Percentiles rank a stretch among this genome's conserved stretches.
Evolutionary conservation across 2,797 vertebrate species (phyloP).

Genomic region (Gouania willdenowi): DNA sequence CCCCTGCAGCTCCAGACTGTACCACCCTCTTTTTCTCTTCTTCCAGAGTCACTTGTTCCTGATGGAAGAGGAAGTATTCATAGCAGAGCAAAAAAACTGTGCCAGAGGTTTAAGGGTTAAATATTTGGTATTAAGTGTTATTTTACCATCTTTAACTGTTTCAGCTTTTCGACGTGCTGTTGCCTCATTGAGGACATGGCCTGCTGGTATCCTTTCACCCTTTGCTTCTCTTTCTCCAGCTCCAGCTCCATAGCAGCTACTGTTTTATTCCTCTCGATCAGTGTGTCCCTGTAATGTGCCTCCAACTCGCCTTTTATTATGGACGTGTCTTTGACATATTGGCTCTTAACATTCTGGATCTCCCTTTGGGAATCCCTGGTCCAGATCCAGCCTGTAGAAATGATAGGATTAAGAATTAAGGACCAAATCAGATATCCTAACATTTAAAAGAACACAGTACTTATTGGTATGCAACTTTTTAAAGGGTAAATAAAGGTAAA

Average conservation of each 20-base stretch:
- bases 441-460: too few relatives aligned
- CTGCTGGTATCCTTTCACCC: constrained; percentile 84
- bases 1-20: constrained; percentile 69
- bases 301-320: constrained; percentile 82
- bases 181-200: constrained; percentile 88
- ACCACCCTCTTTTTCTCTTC: constrained; percentile 74
- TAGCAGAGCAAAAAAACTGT: background rate
- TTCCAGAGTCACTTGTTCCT: constrained; percentile 80
- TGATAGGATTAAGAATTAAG: background rate
- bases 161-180: constrained; percentile 85
- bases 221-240: constrained; percentile 89
- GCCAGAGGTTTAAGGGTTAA: background rate
- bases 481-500: too few relatives aligned
- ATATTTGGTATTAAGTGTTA: too few relatives aligned
- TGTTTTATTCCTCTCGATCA: constrained; percentile 80
- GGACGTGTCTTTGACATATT: constrained; percentile 73
- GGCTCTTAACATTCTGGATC: constrained; percentile 79
- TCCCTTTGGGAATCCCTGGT: constrained; percentile 89
- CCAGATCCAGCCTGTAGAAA: constrained; percentile 99
- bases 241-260: constrained; percentile 85
- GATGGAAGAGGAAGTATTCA: constrained; percentile 1
- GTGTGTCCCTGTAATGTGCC: constrained; percentile 79
- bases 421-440: background rate
- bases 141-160: constrained; percentile 78
- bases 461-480: too few relatives aligned